Conservation (phyloP, 2,888 invertebrate species). For the Rutpela maculata region DNA sequence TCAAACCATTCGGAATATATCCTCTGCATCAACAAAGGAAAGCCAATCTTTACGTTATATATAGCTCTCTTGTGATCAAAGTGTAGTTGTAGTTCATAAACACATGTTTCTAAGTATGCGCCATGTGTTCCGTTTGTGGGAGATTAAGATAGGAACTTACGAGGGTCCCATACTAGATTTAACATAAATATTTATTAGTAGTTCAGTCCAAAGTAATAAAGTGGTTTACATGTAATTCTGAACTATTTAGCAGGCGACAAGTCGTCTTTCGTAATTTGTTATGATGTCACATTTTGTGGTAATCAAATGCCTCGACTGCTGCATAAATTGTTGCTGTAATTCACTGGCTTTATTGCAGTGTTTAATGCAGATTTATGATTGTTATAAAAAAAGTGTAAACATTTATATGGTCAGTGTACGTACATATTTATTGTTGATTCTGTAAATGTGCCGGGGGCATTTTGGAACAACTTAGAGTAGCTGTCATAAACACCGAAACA, state of each 20-base stretch:
- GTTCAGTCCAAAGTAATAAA: constrained; percentile 39
- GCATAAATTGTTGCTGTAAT: background rate
- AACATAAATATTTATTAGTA: constrained; percentile 48
- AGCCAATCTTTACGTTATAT: constrained; percentile 15
- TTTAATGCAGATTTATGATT: no score
- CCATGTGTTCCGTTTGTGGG: constrained; percentile 39
- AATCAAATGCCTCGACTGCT: background rate
- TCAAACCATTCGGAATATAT: background rate
- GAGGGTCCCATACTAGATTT: constrained; percentile 41
- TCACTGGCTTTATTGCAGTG: background rate
- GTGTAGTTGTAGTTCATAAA: constrained; percentile 29
- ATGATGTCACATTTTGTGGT: constrained; percentile 35
- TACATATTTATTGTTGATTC: no score
- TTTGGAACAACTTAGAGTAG: no score
- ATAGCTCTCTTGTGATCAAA: constrained; percentile 16
- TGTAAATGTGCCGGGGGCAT: no score
- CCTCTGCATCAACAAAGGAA: constrained; percentile 5
- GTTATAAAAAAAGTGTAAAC: no score
- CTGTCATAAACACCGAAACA: no score
- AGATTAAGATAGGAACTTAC: constrained; percentile 41
- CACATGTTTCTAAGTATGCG: constrained; percentile 40
- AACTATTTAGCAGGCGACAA: constrained; percentile 29
- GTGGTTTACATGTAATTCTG: constrained; percentile 40
- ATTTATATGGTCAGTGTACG: no score
- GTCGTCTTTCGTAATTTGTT: constrained; percentile 34